phyloP scores from a whole-genome alignment of 2,113 vertebrate species.

The Gallinago media region DNA sequence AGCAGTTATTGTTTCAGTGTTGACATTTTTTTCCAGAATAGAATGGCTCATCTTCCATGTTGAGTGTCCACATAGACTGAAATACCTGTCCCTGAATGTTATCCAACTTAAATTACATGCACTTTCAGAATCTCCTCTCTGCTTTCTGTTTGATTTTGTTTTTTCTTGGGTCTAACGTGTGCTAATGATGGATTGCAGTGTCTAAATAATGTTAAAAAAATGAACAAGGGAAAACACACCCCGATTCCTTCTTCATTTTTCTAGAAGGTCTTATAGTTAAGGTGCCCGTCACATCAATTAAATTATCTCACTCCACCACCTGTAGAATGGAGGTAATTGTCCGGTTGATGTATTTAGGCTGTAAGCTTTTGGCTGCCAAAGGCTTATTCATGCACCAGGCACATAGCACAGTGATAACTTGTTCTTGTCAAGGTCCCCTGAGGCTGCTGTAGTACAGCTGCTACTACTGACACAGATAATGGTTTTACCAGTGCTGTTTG shows the following conservation, averaged over 20 bases:
- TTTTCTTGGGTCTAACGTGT: background rate
- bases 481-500: background rate
- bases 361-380: background rate
- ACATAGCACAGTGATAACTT: rapidly evolving
- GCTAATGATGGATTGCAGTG: background rate
- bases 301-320: background rate
- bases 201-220: background rate
- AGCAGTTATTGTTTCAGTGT: background rate
- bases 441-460: background rate
- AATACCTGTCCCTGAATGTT: background rate
- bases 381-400: rapidly evolving
- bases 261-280: background rate
- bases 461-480: background rate
- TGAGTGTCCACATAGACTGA: background rate
- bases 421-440: background rate
- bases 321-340: background rate
- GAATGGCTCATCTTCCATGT: background rate
- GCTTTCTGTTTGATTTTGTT: background rate
- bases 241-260: background rate
- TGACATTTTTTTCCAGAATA: background rate
- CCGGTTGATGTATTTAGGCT: background rate
- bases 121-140: background rate
- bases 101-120: background rate
- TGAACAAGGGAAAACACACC: background rate
- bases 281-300: background rate